Evolutionary conservation across 2,797 vertebrate genomes (phyloP), one percentile per base, ranked within the genome.

Genomic region (Epinephelus awoara): DNA sequence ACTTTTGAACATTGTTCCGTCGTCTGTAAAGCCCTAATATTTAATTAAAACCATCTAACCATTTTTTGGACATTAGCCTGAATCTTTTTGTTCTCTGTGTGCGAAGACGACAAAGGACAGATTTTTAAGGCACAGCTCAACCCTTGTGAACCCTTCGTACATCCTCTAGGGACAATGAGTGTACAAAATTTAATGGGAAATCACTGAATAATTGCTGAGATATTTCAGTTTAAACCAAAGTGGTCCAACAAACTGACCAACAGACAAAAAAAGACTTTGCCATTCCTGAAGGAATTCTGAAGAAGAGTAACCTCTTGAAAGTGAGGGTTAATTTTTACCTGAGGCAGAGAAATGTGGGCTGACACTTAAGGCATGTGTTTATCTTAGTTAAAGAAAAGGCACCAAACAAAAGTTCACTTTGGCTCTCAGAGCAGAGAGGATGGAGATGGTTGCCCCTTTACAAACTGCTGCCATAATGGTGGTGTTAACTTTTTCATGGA

Each of bases 381-480:
- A 25, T 23, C 9, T 18, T 42, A 6, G 5, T 34, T 17, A 58
- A 17, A 58, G 3, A 14, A 52, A 40, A 57, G 5, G 2, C 14
- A 9, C 4, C 6, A 25, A 27, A 71, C 11, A 25, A 42, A 61
- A 10, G 7, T 6, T 50, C 54, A 69, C 27, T 40, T 40, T 3
- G 2, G 9, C 44, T 38, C 10, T 56, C 40, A 64, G 61, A 56
- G 62, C 17, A 5, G 21, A 57, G 21, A 58, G 25, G 40, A 46
- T 3, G 46, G 14, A 21, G 18, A 44, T 23, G 17, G 0, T 29
- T 21, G 42, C 14, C 40, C 10, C 10, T 63, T 72, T 44, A 18
- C 1, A 27, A 1, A 0, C 47, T 10, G 51, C 12, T 25, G 47
- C 14, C 5, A 8, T 42, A n/a, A 51, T 15, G 4, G 6, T 1